phyloP scores from a whole-genome alignment of 2,888 invertebrate species.

The Ernsta delagoae region DNA sequence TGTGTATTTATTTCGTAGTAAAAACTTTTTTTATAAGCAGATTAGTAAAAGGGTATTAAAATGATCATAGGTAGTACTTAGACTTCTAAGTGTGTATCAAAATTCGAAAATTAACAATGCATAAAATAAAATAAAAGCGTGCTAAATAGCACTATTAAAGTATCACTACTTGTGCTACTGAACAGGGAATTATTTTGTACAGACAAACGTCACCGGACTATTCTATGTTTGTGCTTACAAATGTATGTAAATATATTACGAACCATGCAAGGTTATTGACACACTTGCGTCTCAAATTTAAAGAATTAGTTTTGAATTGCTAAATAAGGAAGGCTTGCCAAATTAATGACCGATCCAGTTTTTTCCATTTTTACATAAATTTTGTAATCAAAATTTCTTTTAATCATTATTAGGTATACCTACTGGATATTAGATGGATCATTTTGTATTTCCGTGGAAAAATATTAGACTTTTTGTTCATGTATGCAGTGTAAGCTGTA shows the following conservation, averaged over 20 bases:
- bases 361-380: constrained; percentile 47
- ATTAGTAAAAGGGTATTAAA: too few relatives aligned
- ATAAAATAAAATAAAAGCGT: too few relatives aligned
- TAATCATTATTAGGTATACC: constrained; percentile 52
- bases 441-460: not conserved
- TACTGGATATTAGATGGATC: not conserved
- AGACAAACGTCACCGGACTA: constrained; percentile 3
- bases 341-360: constrained; percentile 70
- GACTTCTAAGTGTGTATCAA: too few relatives aligned
- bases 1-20: too few relatives aligned
- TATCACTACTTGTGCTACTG: not conserved
- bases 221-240: constrained; percentile 58
- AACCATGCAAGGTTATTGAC: constrained; percentile 78
- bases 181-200: not conserved
- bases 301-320: constrained; percentile 65
- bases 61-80: too few relatives aligned
- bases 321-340: constrained; percentile 64
- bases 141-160: too few relatives aligned
- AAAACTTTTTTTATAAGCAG: too few relatives aligned
- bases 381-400: constrained; percentile 54
- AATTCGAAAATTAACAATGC: too few relatives aligned
- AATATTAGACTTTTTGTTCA: too few relatives aligned
- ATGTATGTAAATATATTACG: constrained; percentile 74
- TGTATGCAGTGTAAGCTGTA: not conserved
- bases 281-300: constrained; percentile 68